Base-by-base conservation (phyloP, 2,888 invertebrate genomes). In the Pristionchus fissidentatus region DNA sequence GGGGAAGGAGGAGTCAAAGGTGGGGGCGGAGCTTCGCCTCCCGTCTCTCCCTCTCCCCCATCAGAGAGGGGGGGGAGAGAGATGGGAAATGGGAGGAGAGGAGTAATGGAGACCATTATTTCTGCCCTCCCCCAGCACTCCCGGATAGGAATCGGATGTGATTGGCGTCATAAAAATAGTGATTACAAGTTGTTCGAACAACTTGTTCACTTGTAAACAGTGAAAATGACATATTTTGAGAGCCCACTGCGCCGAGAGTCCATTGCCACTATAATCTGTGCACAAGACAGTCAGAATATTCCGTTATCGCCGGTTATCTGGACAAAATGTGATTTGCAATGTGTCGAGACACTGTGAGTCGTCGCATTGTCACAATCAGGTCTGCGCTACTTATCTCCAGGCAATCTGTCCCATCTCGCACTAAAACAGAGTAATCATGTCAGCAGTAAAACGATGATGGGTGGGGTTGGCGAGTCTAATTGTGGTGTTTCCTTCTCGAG, bases 371-470 rank as follows among this genome's bases (percentile, higher is more conserved):
- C n/a, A n/a, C n/a, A n/a, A n/a, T 22, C 38, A 66, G 35, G 29
- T 26, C n/a, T 38, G 15, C 1, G 22, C 38, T 22, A 35, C 38
- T n/a, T 70, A 70, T 70, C 70, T 70, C 8, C 8, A n/a, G 70
- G 70, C 70, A 41, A 70, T 70, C 70, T 70, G 70, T n/a, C n/a
- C n/a, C n/a, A n/a, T n/a, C n/a, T n/a, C n/a, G n/a, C n/a, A n/a
- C n/a, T n/a, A n/a, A n/a, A n/a, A n/a, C n/a, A n/a, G n/a, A n/a
- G n/a, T n/a, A n/a, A n/a, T n/a, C n/a, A 41, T 70, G 26, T 13
- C 10, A 60, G 26, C 26, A 41, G 70, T 70, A 70, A 70, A 70
- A 70, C 26, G 5, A n/a, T 70, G 43, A 70, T 70, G 70, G 70
- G 26, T 43, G 22, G 62, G 13, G 22, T n/a, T n/a, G n/a, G n/a